Conservation (phyloP, 2,797 vertebrate species). For the Paratrypauchen microcephalus region DNA sequence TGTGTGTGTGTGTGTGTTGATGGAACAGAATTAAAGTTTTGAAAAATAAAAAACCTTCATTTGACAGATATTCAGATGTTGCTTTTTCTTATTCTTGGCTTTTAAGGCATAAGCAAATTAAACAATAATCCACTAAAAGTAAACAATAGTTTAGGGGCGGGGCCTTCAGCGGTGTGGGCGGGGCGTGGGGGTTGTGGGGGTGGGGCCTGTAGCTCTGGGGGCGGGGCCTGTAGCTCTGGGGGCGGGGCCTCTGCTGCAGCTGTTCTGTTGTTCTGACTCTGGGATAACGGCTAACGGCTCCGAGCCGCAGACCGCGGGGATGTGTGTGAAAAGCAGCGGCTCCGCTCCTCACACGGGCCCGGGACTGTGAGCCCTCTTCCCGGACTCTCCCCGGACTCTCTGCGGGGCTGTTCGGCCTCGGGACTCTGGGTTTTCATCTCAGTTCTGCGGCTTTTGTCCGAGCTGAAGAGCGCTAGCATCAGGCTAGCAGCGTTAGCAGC, state of each 20-base stretch:
- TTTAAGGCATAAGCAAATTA: too few relatives aligned
- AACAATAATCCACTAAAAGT: too few relatives aligned
- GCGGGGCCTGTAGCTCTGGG: not conserved
- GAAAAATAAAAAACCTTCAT: too few relatives aligned
- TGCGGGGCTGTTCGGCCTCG: not conserved
- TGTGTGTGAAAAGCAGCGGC: not conserved
- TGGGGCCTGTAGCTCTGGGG: not conserved
- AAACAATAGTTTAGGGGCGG: too few relatives aligned
- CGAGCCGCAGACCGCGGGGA: not conserved
- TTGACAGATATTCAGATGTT: too few relatives aligned
- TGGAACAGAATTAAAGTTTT: too few relatives aligned
- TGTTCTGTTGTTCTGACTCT: constrained; percentile 6
- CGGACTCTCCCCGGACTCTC: not conserved
- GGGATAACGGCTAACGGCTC: constrained; percentile 4
- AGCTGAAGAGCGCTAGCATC: not conserved
- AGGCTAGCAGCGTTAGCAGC: constrained; percentile 1
- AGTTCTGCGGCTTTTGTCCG: not conserved
- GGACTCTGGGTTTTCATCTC: not conserved
- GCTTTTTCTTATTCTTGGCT: too few relatives aligned
- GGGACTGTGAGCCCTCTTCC: not conserved
- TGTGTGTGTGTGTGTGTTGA: too few relatives aligned
- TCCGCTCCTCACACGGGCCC: not conserved
- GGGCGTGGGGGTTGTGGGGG: too few relatives aligned
- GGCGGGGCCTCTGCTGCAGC: constrained; percentile 6
- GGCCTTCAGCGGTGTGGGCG: too few relatives aligned